Base-by-base conservation (phyloP, 1,140 invertebrate species). In the Lerema accius region DNA sequence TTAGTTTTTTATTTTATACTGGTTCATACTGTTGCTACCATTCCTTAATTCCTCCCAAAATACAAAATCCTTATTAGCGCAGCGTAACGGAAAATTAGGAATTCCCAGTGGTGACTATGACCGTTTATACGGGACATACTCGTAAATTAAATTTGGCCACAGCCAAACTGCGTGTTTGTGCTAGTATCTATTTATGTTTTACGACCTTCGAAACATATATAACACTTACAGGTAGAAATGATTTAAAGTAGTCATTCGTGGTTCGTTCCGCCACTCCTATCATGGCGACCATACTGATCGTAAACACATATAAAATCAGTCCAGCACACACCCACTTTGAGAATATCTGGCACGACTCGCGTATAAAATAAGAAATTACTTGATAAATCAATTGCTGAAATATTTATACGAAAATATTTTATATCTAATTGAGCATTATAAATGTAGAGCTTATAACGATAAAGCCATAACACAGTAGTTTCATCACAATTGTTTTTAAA, bases 211-310 rank as follows among this genome's bases (percentile, higher is more conserved):
- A 58, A 46, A 17, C 13, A 58, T 45, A 45, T 48, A 48, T 59
- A 56, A 40, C 65, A 88, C 85, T 88, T 80, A 88, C 85, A 71
- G 85, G 85, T 67, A 89, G 65, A 76, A 89, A 89, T 11, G 84
- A 82, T 48, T 70, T 65, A 58, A 89, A 89, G 60, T 80, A 89
- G 58, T 82, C 78, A 76, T 89, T 87, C 64, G 78, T 84, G 16
- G 70, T 60, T 58, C 67, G 74, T 60, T 72, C 75, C 3, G 62
- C 70, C 4, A 78, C 70, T 48, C 77, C 78, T 10, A 85, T 46
- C 73, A 86, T 70, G 40, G 80, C 81, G 48, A 89, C 82, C 82
- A 84, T n/a, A n/a, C n/a, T n/a, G n/a, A 71, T 59, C 68, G 71
- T 68, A 72, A 70, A 71, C 68, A 76, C 65, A 76, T 77, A 83